Percentiles rank a stretch among this genome's conserved stretches.
Evolutionary conservation across 2,888 invertebrate species (phyloP).

Genomic region (Bombylius discolor): DNA sequence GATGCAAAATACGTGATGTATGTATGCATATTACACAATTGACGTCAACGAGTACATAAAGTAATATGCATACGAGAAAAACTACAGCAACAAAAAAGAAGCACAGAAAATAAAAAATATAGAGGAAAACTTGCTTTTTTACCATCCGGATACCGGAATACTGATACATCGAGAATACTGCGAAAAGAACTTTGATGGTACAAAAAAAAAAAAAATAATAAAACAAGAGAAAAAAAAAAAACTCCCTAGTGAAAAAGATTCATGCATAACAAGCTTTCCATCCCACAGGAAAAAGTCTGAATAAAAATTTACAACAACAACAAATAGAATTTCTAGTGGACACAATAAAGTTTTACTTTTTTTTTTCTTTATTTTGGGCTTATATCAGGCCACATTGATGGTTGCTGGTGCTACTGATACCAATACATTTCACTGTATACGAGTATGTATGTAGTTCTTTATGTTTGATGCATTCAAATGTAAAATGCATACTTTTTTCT

Average conservation of each 20-base stretch:
- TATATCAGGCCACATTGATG: constrained; percentile 8
- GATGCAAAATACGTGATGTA: no score
- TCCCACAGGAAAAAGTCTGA: constrained; percentile 8
- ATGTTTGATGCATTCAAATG: background rate
- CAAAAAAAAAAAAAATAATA: no score
- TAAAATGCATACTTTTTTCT: no score
- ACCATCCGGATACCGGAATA: background rate
- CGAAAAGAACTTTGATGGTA: background rate
- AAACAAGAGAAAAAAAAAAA: no score
- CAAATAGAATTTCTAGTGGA: background rate
- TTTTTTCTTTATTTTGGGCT: constrained; percentile 3
- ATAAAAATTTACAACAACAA: constrained; percentile 13
- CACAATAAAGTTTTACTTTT: background rate
- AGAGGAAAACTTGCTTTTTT: background rate
- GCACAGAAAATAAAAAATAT: no score
- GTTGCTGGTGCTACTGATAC: constrained; percentile 1
- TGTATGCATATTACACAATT: background rate
- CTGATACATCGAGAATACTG: background rate
- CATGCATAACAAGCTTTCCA: no score
- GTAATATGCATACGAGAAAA: no score
- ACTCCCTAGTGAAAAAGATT: no score
- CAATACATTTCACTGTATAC: background rate
- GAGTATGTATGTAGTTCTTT: background rate
- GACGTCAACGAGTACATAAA: background rate
- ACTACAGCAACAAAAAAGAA: no score